Evolutionary conservation across 2,113 vertebrate species (phyloP).

Genomic region (Odocoileus hemionus): DNA sequence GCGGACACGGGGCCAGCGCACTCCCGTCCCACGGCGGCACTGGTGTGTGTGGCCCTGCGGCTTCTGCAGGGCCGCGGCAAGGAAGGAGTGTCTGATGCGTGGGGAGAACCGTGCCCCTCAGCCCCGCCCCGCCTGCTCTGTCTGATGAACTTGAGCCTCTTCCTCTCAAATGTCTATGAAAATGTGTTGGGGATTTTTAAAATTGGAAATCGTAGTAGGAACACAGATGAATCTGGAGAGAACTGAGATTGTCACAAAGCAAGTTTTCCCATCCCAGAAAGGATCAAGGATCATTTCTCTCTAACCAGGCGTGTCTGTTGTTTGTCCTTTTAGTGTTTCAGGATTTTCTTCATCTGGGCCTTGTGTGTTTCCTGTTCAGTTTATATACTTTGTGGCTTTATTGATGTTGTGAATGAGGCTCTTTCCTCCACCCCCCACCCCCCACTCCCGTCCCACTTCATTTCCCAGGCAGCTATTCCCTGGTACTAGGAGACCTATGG

Average conservation of each 20-base stretch:
- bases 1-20: accelerated
- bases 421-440: no score
- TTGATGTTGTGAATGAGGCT: neutral
- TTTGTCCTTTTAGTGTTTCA: neutral
- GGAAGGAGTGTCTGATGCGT: accelerated
- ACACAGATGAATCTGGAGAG: neutral
- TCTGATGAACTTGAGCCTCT: neutral
- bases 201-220: neutral
- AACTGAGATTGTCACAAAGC: neutral
- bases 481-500: accelerated
- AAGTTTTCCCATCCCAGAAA: neutral
- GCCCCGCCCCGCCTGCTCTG: accelerated
- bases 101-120: accelerated
- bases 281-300: neutral
- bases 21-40: accelerated
- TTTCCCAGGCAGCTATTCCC: neutral
- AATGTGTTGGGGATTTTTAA: neutral
- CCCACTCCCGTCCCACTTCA: no score
- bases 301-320: neutral
- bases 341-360: neutral
- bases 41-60: accelerated
- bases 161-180: neutral
- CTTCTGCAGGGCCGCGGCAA: no score
- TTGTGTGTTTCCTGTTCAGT: neutral
- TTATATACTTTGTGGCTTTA: neutral